A percentile compares a stretch with the other conserved stretches of the same genome.
These are phyloP conservation scores for Trilocha varians DNA, from an alignment of 2,888 invertebrate species.

Conservation along the genomic window DNA sequence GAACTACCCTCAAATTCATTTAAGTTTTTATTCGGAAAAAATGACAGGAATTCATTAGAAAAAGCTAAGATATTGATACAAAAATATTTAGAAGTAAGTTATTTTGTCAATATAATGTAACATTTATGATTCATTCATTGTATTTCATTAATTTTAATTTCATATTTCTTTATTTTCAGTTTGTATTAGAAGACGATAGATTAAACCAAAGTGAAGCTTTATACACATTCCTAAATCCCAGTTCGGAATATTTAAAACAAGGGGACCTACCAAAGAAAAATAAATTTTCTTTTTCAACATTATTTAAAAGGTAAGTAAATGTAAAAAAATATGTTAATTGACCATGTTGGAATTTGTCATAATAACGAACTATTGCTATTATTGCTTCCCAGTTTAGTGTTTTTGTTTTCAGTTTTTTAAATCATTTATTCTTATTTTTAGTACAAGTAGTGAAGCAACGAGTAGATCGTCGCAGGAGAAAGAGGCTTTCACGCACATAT, in stretches of 20 bases:
- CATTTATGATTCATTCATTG: constrained; percentile 1
- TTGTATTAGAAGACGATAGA: constrained; percentile 88
- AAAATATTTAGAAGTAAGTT: constrained; percentile 86
- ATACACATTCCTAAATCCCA: constrained; percentile 93
- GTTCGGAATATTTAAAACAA: constrained; percentile 90
- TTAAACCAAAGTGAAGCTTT: constrained; percentile 91
- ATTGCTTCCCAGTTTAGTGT: too few relatives aligned
- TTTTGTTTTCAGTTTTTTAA: not conserved
- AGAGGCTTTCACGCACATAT: constrained; percentile 76
- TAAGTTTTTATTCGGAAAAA: constrained; percentile 87
- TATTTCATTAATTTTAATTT: too few relatives aligned
- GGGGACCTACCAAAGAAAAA: constrained; percentile 87
- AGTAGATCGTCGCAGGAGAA: constrained; percentile 54
- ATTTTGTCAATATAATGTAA: not conserved
- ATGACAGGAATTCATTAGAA: constrained; percentile 84
- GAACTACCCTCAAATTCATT: constrained; percentile 88
- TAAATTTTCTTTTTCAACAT: constrained; percentile 87
- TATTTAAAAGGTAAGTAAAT: constrained; percentile 82
- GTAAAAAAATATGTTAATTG: too few relatives aligned
- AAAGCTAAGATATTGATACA: constrained; percentile 88
- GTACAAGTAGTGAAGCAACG: constrained; percentile 70
- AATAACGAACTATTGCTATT: too few relatives aligned
- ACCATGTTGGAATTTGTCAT: too few relatives aligned
- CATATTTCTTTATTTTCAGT: constrained; percentile 70
- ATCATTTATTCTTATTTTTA: constrained; percentile 24